Evolutionary conservation across 1,140 invertebrate genomes (phyloP), one percentile per base, ranked within the genome.

Genomic region (Heliconius himera): DNA sequence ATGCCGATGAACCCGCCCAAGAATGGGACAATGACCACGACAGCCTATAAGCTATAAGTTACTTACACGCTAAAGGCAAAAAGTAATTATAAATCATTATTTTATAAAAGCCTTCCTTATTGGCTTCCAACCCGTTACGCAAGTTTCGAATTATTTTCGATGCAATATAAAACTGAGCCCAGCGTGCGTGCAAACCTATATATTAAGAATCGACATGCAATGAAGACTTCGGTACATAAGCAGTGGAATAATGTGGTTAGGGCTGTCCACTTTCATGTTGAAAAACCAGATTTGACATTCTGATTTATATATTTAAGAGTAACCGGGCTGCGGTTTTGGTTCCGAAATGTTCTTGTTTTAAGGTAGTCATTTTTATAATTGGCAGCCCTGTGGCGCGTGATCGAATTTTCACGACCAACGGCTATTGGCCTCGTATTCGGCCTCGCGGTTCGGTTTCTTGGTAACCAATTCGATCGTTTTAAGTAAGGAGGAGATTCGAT

Each of bases 391-490:
- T 36, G 74, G 60, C 80, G 80, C 76, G 83, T 84, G 84, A 84
- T 83, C 84, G 87, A 91, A 89, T 91, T 93, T 93, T 89, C 86
- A 83, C 86, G 83, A 90, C 82, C 83, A 83, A 79, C 85, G 87
- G 87, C 85, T 86, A 85, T 89, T 87, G 81, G 84, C 87, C 85
- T 81, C 86, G 83, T 86, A 89, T 85, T 87, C 84, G 87, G 90
- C 91, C 85, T 76, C 86, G 82, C 76, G 80, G 78, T 90, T 92
- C 90, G 86, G 87, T 84, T 92, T 91, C 90, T 87, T 74, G 84
- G 90, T 91, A 93, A 82, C 80, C 87, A 87, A 88, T 91, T 91
- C 88, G 85, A 89, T 84, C 87, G 82, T 87, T 88, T 87, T 85
- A 84, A 83, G 81, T 85, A 86, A 84, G 82, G 82, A 77, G 77